Percentiles rank a stretch among this genome's conserved stretches.
Evolutionary conservation across 2,113 vertebrate species (phyloP).

Genomic region (Scytalopus superciliaris): DNA sequence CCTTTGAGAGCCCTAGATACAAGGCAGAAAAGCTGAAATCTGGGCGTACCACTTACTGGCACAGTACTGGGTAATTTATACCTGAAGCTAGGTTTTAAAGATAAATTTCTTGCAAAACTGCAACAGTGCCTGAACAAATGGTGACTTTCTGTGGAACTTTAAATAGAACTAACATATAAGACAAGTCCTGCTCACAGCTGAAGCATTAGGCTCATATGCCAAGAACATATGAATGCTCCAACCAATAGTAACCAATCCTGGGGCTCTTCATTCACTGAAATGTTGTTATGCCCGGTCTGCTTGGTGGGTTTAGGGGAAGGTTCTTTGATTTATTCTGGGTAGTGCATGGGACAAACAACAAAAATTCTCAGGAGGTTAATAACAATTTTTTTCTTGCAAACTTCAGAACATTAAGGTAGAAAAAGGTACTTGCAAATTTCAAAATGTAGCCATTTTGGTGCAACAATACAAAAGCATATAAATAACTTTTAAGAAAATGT

Average conservation of each 20-base stretch:
- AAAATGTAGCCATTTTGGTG: background rate
- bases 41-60: background rate
- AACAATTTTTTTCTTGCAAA: background rate
- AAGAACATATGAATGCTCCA: background rate
- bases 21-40: background rate
- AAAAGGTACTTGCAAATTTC: background rate
- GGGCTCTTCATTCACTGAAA: background rate
- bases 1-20: accelerated
- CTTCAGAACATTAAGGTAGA: background rate
- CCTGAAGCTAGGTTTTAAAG: background rate
- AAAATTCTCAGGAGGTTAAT: background rate
- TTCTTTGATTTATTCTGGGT: background rate
- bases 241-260: background rate
- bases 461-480: background rate
- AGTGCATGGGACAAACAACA: background rate
- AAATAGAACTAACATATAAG: background rate
- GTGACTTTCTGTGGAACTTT: background rate
- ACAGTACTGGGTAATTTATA: background rate
- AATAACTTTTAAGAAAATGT: background rate
- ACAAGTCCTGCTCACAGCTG: background rate
- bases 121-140: background rate
- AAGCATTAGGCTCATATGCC: background rate
- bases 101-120: background rate
- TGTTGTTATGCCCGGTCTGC: background rate
- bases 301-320: background rate